Conservation (phyloP, 2,797 vertebrate species). For the Buphagus erythrorhynchus region DNA sequence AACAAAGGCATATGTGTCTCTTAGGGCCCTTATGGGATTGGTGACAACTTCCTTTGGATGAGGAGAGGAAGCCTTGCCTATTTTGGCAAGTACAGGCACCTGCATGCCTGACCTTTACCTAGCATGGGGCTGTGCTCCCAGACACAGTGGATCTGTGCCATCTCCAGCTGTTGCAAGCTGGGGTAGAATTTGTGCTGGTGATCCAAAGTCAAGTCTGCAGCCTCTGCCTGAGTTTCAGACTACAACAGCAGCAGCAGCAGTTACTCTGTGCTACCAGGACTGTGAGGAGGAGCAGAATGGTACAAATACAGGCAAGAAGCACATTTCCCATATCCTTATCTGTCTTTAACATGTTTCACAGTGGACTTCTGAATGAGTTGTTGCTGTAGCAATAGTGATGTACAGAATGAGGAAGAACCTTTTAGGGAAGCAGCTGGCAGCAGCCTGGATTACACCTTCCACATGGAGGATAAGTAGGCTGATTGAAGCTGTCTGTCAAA, state of each 20-base stretch:
- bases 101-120: background rate
- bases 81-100: background rate
- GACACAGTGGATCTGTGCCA: background rate
- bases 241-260: background rate
- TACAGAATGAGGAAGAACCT: background rate
- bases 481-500: constrained; percentile 40
- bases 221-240: background rate
- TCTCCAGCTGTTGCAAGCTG: background rate
- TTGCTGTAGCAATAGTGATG: constrained; percentile 7
- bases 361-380: background rate
- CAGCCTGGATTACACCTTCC: constrained; percentile 30
- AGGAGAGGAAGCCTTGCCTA: background rate
- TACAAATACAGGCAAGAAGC: background rate
- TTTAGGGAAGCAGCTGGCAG: constrained; percentile 20
- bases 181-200: background rate
- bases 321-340: constrained; percentile 23
- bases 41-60: background rate
- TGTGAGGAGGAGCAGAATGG: background rate
- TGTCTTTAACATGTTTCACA: background rate
- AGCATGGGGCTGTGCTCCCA: background rate
- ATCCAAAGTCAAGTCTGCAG: background rate
- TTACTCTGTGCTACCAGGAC: background rate
- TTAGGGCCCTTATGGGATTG: background rate
- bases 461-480: background rate
- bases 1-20: rapidly evolving